phyloP scores from a whole-genome alignment of 2,113 vertebrate species.

The Promerops cafer region DNA sequence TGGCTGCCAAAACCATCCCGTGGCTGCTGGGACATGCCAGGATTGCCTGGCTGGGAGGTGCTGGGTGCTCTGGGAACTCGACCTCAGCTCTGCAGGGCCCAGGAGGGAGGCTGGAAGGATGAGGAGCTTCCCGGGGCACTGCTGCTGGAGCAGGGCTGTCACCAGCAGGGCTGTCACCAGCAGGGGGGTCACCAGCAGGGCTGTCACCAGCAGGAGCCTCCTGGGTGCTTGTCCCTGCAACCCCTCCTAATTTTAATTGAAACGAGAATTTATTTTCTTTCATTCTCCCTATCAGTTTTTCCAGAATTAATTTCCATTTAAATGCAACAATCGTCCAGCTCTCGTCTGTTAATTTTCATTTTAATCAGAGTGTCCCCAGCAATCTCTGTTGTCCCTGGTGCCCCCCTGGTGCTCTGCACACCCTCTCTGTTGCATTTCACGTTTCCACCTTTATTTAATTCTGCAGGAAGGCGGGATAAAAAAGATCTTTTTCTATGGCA shows the following conservation, averaged over 20 bases:
- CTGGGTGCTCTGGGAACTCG: rapidly evolving
- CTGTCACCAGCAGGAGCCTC: not conserved
- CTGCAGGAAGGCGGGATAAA: not conserved
- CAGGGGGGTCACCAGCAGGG: not conserved
- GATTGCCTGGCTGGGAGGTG: not conserved
- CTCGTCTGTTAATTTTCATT: not conserved
- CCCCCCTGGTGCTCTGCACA: not conserved
- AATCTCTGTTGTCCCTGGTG: not conserved
- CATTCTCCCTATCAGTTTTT: not conserved
- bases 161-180: not conserved
- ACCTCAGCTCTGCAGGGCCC: rapidly evolving
- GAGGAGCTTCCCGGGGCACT: not conserved
- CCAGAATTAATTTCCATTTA: not conserved
- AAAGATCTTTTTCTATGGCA: not conserved
- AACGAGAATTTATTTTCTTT: not conserved
- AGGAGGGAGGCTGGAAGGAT: not conserved
- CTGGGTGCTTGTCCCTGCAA: not conserved
- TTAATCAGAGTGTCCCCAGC: not conserved
- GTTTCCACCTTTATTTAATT: not conserved
- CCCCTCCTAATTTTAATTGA: not conserved
- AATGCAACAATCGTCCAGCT: not conserved
- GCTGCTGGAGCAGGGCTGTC: not conserved
- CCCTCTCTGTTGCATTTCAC: not conserved
- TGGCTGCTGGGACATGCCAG: not conserved
- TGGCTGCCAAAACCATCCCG: rapidly evolving